phyloP scores from a whole-genome alignment of 1,140 invertebrate species.

The Scaptodrosophila lebanonensis region DNA sequence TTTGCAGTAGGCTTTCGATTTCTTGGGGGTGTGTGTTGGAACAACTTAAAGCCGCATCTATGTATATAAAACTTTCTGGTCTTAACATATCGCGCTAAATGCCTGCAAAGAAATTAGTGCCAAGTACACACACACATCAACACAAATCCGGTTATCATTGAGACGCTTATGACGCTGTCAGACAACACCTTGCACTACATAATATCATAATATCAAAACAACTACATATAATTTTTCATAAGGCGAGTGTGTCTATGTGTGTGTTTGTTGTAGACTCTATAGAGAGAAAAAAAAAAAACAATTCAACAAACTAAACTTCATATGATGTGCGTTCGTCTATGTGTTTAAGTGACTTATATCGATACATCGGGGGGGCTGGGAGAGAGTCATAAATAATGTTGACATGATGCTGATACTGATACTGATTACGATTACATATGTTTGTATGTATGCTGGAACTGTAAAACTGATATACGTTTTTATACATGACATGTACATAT shows the following conservation, averaged over 20 bases:
- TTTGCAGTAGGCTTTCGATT: conserved; percentile 56
- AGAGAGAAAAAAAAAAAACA: no score
- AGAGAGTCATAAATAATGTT: conserved; percentile 52
- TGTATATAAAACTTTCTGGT: conserved; percentile 10
- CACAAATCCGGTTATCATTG: conserved; percentile 13
- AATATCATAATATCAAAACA: conserved; percentile 16
- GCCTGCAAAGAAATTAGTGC: conserved; percentile 25
- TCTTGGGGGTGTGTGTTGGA: conserved; percentile 64
- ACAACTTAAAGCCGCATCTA: conserved; percentile 10
- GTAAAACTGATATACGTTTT: conserved; percentile 37
- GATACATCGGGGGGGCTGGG: conserved; percentile 24
- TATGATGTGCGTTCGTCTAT: conserved; percentile 12
- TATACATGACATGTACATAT: conserved; percentile 41
- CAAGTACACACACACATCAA: conserved; percentile 53
- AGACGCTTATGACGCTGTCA: no score
- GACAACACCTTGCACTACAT: background rate
- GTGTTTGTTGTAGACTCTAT: no score
- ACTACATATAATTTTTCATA: conserved; percentile 4
- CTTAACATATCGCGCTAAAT: background rate
- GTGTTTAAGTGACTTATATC: conserved; percentile 17
- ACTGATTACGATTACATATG: conserved; percentile 28
- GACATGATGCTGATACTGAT: conserved; percentile 53
- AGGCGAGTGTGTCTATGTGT: conserved; percentile 2
- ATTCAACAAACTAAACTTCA: conserved; percentile 8
- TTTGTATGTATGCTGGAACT: conserved; percentile 26